These are phyloP conservation scores for Meriones unguiculatus DNA, from an alignment of 2,113 vertebrate genomes.

Conservation along the genomic window DNA sequence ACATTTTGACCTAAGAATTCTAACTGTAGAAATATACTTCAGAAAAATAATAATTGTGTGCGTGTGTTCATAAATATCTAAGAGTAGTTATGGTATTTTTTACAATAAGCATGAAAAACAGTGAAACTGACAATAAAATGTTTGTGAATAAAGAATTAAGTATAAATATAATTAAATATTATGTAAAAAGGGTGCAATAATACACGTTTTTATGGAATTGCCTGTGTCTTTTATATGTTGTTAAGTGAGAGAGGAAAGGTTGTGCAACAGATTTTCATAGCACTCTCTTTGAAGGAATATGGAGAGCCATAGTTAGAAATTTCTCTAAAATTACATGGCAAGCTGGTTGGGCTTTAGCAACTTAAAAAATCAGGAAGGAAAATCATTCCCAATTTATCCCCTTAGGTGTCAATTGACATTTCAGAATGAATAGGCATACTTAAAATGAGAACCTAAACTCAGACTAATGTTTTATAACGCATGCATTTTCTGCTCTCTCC, in stretches of 20 bases:
- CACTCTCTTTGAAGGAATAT: slow-evolving; percentile 10
- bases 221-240: background rate
- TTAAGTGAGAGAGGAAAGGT: background rate
- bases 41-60: background rate
- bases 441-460: slow-evolving; percentile 41
- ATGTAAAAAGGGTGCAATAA: background rate
- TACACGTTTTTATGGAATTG: background rate
- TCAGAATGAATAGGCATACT: slow-evolving; percentile 27
- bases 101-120: background rate
- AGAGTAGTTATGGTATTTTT: background rate
- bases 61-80: background rate
- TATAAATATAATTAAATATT: background rate
- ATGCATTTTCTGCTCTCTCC: slow-evolving; percentile 26
- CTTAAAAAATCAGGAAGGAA: slow-evolving; percentile 47
- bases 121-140: background rate
- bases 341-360: background rate
- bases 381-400: slow-evolving; percentile 36
- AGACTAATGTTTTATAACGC: slow-evolving; percentile 18
- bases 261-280: slow-evolving; percentile 16
- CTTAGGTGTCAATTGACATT: background rate
- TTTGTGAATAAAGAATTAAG: background rate
- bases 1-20: background rate
- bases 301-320: slow-evolving; percentile 14
- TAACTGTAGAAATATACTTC: background rate
- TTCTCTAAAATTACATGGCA: slow-evolving; percentile 25